Conservation (phyloP, 2,888 invertebrate species). For the Dolichopus griseipennis region DNA sequence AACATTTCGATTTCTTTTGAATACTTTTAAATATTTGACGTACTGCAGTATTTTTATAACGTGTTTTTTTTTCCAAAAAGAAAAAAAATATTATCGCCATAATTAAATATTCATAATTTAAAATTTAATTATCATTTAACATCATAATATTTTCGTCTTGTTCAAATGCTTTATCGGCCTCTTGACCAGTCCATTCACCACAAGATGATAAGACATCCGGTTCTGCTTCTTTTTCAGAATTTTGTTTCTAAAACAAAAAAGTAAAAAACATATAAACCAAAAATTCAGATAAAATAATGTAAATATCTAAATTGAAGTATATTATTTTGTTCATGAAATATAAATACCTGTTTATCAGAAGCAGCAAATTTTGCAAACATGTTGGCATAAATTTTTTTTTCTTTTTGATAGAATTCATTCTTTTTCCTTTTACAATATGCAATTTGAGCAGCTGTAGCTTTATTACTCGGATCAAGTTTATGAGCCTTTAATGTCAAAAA, state of each 20-base stretch:
- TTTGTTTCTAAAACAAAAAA: conserved; percentile 24
- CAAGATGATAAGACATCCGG: conserved; percentile 36
- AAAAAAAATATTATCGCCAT: no score
- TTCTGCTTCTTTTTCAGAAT: conserved; percentile 25
- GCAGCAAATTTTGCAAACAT: conserved; percentile 92
- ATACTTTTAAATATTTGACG: no score
- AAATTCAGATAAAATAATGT: background rate
- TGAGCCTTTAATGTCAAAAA: conserved; percentile 45
- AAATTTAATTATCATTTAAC: background rate
- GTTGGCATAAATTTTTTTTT: conserved; percentile 82
- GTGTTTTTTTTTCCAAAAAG: no score
- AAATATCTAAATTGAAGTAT: background rate
- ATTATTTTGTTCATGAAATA: background rate
- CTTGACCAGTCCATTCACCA: conserved; percentile 40
- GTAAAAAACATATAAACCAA: conserved; percentile 10
- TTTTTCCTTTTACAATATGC: conserved; percentile 61
- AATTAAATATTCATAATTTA: no score
- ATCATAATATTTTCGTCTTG: background rate
- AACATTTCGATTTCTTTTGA: no score
- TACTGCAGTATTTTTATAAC: no score
- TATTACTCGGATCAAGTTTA: conserved; percentile 74
- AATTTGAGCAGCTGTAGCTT: conserved; percentile 75
- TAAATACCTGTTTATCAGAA: conserved; percentile 61
- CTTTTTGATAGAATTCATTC: conserved; percentile 65
- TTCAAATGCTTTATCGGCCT: conserved; percentile 37